Conservation (phyloP, 35 echinoderm and acorn worm genomes). For the Heliocidaris tuberculata region DNA sequence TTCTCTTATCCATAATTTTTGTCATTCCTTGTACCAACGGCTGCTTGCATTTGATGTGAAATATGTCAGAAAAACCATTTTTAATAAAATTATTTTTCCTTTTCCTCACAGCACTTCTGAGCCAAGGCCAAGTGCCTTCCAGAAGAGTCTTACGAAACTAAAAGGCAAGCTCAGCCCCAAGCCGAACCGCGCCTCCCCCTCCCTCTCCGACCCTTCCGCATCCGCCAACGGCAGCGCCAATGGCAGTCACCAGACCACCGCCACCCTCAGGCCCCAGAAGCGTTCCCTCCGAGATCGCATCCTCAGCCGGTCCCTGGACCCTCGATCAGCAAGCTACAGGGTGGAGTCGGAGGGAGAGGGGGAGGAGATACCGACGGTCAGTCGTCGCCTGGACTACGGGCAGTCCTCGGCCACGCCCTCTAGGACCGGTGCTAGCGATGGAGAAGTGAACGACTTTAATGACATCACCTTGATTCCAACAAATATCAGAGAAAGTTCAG, state of each 20-base stretch:
- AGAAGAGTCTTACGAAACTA: constrained; percentile 47
- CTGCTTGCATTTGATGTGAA: too few species aligned
- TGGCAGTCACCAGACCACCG: not conserved
- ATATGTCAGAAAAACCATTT: too few species aligned
- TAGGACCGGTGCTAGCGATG: not conserved
- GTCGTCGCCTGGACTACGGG: constrained; percentile 23
- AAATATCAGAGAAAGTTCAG: constrained; percentile 7
- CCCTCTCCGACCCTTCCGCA: not conserved
- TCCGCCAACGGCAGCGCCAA: not conserved
- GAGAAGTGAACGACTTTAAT: constrained; percentile 28
- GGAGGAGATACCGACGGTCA: constrained; percentile 33
- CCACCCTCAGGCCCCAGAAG: not conserved
- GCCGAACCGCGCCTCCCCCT: constrained; percentile 31
- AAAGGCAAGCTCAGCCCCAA: constrained; percentile 44
- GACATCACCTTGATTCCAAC: constrained; percentile 39
- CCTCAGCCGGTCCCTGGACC: not conserved
- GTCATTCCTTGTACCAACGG: too few species aligned
- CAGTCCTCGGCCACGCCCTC: not conserved
- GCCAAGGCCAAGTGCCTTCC: constrained; percentile 32
- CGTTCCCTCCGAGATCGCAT: constrained; percentile 26
- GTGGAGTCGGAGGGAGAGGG: constrained; percentile 30
- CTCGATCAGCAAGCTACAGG: constrained; percentile 4
- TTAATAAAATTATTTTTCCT: not conserved
- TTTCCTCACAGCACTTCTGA: constrained; percentile 20
- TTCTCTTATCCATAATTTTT: too few species aligned